A percentile compares a stretch with the other conserved stretches of the same genome.
phyloP scores from a whole-genome alignment of 2,888 invertebrate species.

The Meganola albula region DNA sequence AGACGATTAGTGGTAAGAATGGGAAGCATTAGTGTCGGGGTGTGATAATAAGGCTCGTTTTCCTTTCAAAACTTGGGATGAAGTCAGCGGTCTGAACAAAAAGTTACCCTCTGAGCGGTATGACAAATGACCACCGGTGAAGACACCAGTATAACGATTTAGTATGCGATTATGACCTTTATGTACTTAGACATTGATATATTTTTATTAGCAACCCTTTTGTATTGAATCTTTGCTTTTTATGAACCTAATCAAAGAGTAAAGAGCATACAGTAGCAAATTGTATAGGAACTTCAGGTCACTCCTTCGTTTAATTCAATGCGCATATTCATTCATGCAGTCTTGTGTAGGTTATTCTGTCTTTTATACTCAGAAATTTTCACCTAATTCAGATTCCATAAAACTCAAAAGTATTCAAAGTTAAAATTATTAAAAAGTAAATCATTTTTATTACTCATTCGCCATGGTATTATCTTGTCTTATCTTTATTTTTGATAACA shows the following conservation, averaged over 20 bases:
- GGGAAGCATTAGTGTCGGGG: constrained; percentile 50
- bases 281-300: too few species aligned
- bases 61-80: constrained; percentile 63
- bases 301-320: too few species aligned
- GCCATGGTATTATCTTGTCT: not conserved
- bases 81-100: constrained; percentile 67
- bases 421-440: too few species aligned
- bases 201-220: constrained; percentile 38
- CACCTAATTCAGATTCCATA: too few species aligned
- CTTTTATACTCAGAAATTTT: too few species aligned
- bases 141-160: constrained; percentile 62
- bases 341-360: too few species aligned
- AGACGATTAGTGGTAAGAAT: constrained; percentile 45
- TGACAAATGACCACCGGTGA: constrained; percentile 63
- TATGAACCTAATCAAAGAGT: too few species aligned
- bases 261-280: too few species aligned
- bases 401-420: too few species aligned
- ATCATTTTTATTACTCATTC: not conserved
- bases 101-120: constrained; percentile 68
- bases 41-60: constrained; percentile 57
- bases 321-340: too few species aligned
- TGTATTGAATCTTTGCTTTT: too few species aligned
- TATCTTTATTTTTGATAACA: not conserved
- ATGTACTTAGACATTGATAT: constrained; percentile 37
- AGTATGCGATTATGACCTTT: constrained; percentile 53